Evolutionary conservation across 2,888 invertebrate species (phyloP).

Genomic region (Synanthedon vespiformis): DNA sequence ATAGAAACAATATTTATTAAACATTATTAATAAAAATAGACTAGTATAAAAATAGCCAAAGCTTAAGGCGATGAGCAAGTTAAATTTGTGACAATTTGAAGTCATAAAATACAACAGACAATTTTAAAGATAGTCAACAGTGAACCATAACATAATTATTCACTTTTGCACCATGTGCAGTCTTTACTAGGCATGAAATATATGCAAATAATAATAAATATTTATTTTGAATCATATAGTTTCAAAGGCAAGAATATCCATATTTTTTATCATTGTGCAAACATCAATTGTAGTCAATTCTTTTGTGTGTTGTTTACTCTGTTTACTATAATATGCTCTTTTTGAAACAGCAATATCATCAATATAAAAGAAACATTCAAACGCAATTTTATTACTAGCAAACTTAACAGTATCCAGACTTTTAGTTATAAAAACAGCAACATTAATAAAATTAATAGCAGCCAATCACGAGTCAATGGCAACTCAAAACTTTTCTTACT

Average conservation of each 20-base stretch:
- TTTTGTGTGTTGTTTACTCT: too few relatives aligned
- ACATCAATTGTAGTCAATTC: too few relatives aligned
- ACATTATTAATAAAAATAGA: constrained; percentile 29
- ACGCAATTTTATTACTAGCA: too few relatives aligned
- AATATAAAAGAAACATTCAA: too few relatives aligned
- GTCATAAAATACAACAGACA: constrained; percentile 2
- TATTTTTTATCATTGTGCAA: too few relatives aligned
- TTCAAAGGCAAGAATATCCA: constrained; percentile 3
- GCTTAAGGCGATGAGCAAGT: constrained; percentile 58
- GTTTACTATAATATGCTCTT: too few relatives aligned
- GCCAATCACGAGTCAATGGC: too few relatives aligned
- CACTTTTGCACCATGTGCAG: constrained; percentile 33
- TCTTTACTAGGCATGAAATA: background rate
- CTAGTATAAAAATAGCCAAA: constrained; percentile 68
- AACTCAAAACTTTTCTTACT: too few relatives aligned
- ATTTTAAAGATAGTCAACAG: constrained; percentile 10
- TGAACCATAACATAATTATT: background rate
- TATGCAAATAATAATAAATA: constrained; percentile 3
- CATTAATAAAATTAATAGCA: too few relatives aligned
- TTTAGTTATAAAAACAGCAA: too few relatives aligned
- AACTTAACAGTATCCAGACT: too few relatives aligned
- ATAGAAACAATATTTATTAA: constrained; percentile 51
- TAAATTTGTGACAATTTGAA: constrained; percentile 38
- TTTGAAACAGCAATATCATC: too few relatives aligned
- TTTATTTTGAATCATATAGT: constrained; percentile 6